Percentiles rank a stretch among this genome's conserved stretches.
These are phyloP conservation scores for Phyllotreta striolata DNA, from an alignment of 2,888 invertebrate species.

Conservation along the genomic window DNA sequence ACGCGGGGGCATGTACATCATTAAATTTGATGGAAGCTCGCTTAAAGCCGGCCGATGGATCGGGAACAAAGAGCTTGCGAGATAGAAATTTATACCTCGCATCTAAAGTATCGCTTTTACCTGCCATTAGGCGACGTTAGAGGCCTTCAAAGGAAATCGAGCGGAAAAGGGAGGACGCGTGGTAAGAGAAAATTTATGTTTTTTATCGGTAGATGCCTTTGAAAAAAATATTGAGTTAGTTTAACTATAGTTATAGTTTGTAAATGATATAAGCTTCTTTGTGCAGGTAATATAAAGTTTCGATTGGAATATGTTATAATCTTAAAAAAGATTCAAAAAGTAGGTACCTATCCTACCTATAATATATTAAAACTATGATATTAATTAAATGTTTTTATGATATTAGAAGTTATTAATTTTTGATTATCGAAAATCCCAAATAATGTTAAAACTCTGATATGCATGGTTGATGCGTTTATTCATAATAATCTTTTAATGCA, in stretches of 20 bases:
- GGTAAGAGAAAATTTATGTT: neutral
- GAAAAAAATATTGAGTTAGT: no score
- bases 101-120: conserved; percentile 10
- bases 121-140: neutral
- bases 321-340: conserved; percentile 2
- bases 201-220: no score
- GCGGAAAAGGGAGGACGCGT: neutral
- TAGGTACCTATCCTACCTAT: no score
- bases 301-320: no score
- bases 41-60: conserved; percentile 45
- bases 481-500: no score
- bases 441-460: no score
- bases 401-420: no score
- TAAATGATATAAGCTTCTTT: neutral
- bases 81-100: conserved; percentile 23
- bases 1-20: conserved; percentile 58
- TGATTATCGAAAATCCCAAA: no score
- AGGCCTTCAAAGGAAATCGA: neutral
- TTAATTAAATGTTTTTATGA: no score
- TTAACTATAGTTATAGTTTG: neutral
- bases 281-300: no score
- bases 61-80: conserved; percentile 38
- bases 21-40: conserved; percentile 60
- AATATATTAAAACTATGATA: no score
- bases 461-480: no score